Evolutionary conservation across 1,140 invertebrate genomes (phyloP).

Genomic region (Octopus bimaculoides): DNA sequence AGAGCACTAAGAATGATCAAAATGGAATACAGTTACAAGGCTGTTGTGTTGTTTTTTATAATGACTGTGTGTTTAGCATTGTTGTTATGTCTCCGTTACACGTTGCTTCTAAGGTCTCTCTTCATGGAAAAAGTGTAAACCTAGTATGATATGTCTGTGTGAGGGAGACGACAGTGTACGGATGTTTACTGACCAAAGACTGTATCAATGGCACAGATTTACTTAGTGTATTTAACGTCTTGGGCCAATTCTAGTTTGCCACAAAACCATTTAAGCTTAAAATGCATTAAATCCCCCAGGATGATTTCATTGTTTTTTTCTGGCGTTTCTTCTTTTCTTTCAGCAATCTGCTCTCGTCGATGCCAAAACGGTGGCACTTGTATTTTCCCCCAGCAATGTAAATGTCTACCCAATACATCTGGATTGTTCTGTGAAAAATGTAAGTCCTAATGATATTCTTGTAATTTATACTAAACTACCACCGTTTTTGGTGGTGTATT

Average conservation of each 20-base stretch:
- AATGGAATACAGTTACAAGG: too few relatives aligned
- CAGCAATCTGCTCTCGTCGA: conserved; percentile 34
- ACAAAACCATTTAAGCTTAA: background rate
- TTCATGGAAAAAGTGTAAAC: too few relatives aligned
- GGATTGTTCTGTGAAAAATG: conserved; percentile 40
- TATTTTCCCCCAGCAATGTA: conserved; percentile 30
- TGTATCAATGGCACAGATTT: background rate
- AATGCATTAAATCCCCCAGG: too few relatives aligned
- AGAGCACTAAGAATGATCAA: too few relatives aligned
- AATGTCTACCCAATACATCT: conserved; percentile 28
- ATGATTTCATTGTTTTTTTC: background rate
- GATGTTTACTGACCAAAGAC: background rate
- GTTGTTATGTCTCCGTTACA: too few relatives aligned
- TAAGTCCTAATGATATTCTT: conserved; percentile 19
- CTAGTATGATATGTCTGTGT: too few relatives aligned
- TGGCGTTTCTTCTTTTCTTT: conserved; percentile 13
- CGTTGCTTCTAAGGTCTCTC: too few relatives aligned
- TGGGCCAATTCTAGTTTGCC: background rate
- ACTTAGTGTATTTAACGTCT: background rate
- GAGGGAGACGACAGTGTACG: background rate
- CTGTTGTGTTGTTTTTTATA: too few relatives aligned
- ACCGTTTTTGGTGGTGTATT: background rate
- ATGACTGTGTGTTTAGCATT: too few relatives aligned
- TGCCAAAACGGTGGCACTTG: conserved; percentile 45
- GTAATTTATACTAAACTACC: background rate